Evolutionary conservation across 2,888 invertebrate species (phyloP).

Genomic region (Pollenia amentaria): DNA sequence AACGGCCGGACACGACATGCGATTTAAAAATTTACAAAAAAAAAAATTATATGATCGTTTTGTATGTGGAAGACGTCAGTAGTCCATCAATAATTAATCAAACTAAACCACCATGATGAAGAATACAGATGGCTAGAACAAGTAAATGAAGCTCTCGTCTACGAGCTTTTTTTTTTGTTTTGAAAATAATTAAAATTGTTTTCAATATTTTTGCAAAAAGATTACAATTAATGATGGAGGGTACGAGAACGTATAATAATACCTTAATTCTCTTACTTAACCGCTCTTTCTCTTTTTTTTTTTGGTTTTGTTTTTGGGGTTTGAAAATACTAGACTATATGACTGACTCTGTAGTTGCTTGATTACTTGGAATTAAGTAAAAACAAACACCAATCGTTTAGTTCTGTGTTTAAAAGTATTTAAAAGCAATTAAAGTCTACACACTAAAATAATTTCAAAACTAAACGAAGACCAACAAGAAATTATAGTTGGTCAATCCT

Average conservation of each 20-base stretch:
- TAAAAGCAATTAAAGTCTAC: slow-evolving; percentile 8
- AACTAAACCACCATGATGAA: slow-evolving; percentile 53
- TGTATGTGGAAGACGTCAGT: slow-evolving; percentile 58
- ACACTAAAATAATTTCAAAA: neutral
- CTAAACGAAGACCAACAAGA: neutral
- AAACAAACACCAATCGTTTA: slow-evolving; percentile 14
- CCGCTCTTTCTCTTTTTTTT: slow-evolving; percentile 47
- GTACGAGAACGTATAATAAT: neutral
- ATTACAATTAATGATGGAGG: slow-evolving; percentile 36
- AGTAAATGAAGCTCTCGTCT: slow-evolving; percentile 34
- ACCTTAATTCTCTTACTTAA: slow-evolving; percentile 42
- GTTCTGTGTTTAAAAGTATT: slow-evolving; percentile 3
- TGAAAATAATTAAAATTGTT: slow-evolving; percentile 15
- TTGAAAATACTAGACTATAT: slow-evolving; percentile 39
- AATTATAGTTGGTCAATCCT: too few species aligned
- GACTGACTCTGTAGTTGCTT: slow-evolving; percentile 14
- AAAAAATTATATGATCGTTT: slow-evolving; percentile 22
- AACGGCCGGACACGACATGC: slow-evolving; percentile 28
- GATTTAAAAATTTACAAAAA: slow-evolving; percentile 23
- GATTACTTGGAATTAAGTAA: neutral
- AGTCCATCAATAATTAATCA: slow-evolving; percentile 65
- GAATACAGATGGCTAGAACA: slow-evolving; percentile 43
- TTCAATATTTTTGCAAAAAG: slow-evolving; percentile 51
- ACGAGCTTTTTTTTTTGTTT: slow-evolving; percentile 6
- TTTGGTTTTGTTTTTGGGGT: slow-evolving; percentile 27